Evolutionary conservation across 2,113 vertebrate genomes (phyloP).

Genomic region (Cinclus mexicanus): DNA sequence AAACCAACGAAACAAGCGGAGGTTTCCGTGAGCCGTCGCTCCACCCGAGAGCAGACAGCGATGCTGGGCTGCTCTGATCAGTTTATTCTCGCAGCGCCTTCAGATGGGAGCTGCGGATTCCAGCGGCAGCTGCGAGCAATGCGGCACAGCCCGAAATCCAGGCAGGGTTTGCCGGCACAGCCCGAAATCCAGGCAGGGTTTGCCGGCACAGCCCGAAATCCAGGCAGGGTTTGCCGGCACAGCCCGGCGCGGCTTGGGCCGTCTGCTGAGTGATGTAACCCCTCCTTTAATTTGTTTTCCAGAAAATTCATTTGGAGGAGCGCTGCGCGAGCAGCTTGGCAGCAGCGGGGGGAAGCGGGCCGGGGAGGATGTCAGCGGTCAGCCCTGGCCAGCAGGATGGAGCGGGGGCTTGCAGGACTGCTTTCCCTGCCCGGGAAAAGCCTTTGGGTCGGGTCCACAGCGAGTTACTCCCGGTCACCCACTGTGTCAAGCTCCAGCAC

Average conservation of each 20-base stretch:
- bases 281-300: conserved; percentile 60
- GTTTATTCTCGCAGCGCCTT: background rate
- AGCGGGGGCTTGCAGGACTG: background rate
- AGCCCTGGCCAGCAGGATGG: background rate
- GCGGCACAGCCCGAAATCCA: background rate
- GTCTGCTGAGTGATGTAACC: background rate
- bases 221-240: background rate
- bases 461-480: background rate
- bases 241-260: background rate
- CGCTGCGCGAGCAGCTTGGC: background rate
- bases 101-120: background rate
- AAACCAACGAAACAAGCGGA: background rate
- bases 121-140: background rate
- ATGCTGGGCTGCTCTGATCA: background rate
- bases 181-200: background rate
- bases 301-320: conserved; percentile 45
- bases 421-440: background rate
- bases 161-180: background rate
- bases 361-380: background rate
- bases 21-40: background rate
- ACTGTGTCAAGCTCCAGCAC: fast-evolving
- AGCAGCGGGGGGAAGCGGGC: background rate
- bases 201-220: background rate
- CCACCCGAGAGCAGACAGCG: background rate
- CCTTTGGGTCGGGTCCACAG: background rate